Conservation (phyloP, 2,113 vertebrate species). For the Danionella cerebrum region DNA sequence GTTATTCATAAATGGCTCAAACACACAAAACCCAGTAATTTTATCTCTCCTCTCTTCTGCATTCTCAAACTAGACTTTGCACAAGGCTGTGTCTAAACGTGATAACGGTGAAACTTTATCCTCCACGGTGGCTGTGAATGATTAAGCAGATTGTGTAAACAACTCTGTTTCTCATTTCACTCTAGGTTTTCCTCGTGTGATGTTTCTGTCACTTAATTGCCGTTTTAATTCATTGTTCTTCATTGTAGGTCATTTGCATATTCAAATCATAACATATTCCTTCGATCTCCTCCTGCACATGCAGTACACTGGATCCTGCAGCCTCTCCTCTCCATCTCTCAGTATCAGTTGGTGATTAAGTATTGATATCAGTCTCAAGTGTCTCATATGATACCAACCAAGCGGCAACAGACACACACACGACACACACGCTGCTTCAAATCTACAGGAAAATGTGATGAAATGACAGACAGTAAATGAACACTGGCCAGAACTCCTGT, state of each 20-base stretch:
- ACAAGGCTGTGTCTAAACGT: not conserved
- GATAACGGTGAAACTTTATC: slow-evolving; percentile 13
- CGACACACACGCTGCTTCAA: slow-evolving; percentile 3
- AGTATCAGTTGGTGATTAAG: slow-evolving; percentile 37
- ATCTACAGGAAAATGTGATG: not conserved
- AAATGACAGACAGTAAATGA: not conserved
- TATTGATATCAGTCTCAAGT: slow-evolving; percentile 41
- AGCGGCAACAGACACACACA: not conserved
- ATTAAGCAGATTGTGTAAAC: slow-evolving; percentile 16
- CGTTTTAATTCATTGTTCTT: not conserved
- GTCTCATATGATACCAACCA: slow-evolving; percentile 20
- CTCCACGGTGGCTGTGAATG: slow-evolving; percentile 9
- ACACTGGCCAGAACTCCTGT: too few relatives aligned
- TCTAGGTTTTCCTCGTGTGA: not conserved
- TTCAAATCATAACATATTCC: too few relatives aligned
- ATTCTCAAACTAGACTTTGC: slow-evolving; percentile 3
- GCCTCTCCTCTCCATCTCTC: not conserved
- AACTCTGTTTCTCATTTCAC: not conserved
- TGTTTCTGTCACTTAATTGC: not conserved
- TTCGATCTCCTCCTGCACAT: too few relatives aligned
- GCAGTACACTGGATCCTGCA: not conserved
- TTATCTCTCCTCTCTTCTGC: not conserved
- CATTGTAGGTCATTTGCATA: not conserved
- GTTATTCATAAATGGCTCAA: not conserved
- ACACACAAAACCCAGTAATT: not conserved